Evolutionary conservation across 1,140 invertebrate species (phyloP), one percentile per base, ranked within the genome.

Genomic region (Drosophila equinoxialis): DNA sequence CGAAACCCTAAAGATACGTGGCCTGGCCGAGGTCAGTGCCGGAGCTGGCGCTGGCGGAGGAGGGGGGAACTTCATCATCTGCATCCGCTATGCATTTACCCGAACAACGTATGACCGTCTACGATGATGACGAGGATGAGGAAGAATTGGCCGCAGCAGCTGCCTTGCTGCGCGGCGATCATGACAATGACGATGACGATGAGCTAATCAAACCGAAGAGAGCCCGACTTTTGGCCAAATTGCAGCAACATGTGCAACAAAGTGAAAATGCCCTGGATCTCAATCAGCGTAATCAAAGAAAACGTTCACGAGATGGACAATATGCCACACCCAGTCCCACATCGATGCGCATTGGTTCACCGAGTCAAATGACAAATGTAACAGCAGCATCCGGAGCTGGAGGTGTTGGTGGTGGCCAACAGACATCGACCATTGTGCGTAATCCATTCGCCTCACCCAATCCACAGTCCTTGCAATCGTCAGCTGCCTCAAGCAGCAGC

Each of bases 1-100:
- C 7, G 96, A 97, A 91, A 95, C 94, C 17, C 93, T 98, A 2
- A 98, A 98, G 92, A 97, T 98, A 67, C 94, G 97, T 11, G 97
- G 97, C 1, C 90, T 98, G 72, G 97, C 97, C 64, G 97, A 98
- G 85, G 96, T 98, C 8, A 96, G 95, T 91, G 95, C 94, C 66
- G 92, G 77, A 48, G 86, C 83, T 51, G 64, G 79, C 0, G 77
- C 76, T 0, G 48, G 62, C 0, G 71, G 58, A 0, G 35, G 7
- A 68, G 65, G 33, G 33, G 10, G 81, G 86, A 58, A 51, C 58
- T 30, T 55, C 33, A 60, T 78, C 68, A n/a, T 80, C 87, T 13
- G 76, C 71, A 26, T 79, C 91, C 74, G 91, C 92, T 17, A 93
- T 93, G 84, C 45, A 51, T 51, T 71, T 91, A 64, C 79, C 92